These are phyloP conservation scores for Microtus richardsoni DNA, from an alignment of 2,113 vertebrate genomes.

Conservation along the genomic window DNA sequence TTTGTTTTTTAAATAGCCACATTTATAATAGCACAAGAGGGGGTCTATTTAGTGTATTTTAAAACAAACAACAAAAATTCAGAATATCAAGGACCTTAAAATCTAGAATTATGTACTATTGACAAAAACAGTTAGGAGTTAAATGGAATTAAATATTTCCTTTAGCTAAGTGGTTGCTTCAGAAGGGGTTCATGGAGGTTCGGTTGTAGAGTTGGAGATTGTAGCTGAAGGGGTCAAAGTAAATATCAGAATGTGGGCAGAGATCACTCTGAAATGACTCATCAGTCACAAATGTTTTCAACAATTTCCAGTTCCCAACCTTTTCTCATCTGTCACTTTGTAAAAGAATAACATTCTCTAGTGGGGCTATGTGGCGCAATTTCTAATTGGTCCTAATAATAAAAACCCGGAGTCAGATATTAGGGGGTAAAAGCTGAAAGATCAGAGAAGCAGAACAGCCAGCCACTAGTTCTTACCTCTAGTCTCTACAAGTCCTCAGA, in stretches of 20 bases:
- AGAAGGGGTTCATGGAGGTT: not conserved
- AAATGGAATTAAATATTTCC: not conserved
- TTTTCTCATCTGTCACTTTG: not conserved
- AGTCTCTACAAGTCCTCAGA: no score
- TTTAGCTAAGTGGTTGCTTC: not conserved
- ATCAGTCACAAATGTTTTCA: not conserved
- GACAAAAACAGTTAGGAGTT: slow-evolving; percentile 31
- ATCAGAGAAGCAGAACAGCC: no score
- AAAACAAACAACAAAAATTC: not conserved
- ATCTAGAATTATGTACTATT: not conserved
- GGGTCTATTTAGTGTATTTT: not conserved
- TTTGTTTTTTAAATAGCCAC: not conserved
- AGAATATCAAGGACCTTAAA: not conserved
- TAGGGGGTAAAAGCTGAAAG: no score
- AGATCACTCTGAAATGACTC: not conserved
- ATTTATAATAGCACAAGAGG: not conserved
- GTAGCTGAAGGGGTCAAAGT: not conserved
- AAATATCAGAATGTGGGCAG: not conserved
- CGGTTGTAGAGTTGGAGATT: not conserved
- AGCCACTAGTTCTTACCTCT: no score
- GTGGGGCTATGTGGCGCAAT: fast-evolving
- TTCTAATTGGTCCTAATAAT: no score
- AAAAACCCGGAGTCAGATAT: no score
- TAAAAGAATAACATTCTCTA: slow-evolving; percentile 19
- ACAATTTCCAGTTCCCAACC: not conserved